Evolutionary conservation across 2,888 invertebrate species (phyloP).

Genomic region (Archips xylosteana): DNA sequence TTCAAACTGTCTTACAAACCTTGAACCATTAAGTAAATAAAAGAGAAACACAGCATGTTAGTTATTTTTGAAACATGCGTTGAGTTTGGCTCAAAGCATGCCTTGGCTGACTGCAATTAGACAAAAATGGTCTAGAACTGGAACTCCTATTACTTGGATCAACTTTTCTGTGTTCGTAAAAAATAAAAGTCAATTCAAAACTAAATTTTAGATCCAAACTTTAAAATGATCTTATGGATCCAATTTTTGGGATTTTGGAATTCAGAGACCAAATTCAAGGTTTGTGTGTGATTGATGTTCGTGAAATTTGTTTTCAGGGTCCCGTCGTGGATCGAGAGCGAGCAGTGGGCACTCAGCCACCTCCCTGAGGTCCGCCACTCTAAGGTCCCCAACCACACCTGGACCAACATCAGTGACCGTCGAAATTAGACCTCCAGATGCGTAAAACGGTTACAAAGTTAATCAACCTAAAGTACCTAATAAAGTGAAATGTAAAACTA

Average conservation of each 20-base stretch:
- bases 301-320: slow-evolving; percentile 62
- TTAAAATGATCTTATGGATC: neutral
- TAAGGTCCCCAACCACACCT: slow-evolving; percentile 72
- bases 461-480: slow-evolving; percentile 42
- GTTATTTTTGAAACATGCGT: slow-evolving; percentile 39
- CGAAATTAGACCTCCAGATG: slow-evolving; percentile 90
- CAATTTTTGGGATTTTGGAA: slow-evolving; percentile 17
- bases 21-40: slow-evolving; percentile 17
- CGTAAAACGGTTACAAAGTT: slow-evolving; percentile 61
- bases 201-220: no score
- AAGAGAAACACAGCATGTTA: slow-evolving; percentile 36
- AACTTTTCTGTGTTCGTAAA: no score
- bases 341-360: slow-evolving; percentile 92
- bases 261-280: neutral
- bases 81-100: slow-evolving; percentile 47
- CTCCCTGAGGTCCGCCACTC: slow-evolving; percentile 88
- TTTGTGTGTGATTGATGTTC: neutral
- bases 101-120: slow-evolving; percentile 40
- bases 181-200: no score
- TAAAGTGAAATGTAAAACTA: slow-evolving; percentile 38
- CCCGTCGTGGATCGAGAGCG: slow-evolving; percentile 90
- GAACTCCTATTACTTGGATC: slow-evolving; percentile 21
- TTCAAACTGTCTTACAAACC: slow-evolving; percentile 21
- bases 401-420: slow-evolving; percentile 88
- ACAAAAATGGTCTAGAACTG: neutral